phyloP scores from a whole-genome alignment of 1,140 invertebrate species.

The Sitophilus oryzae region DNA sequence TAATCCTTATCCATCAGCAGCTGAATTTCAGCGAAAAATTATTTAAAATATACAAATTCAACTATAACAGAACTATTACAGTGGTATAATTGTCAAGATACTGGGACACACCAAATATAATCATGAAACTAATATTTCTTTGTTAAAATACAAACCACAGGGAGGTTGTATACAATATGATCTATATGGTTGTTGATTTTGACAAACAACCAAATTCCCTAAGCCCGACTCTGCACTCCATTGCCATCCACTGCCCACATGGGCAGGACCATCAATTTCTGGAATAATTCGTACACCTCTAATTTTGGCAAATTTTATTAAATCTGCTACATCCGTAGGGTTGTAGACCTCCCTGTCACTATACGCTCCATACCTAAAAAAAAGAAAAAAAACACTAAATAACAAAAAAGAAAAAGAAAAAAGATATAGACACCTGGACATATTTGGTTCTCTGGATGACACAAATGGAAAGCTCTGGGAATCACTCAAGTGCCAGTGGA shows the following conservation, averaged over 20 bases:
- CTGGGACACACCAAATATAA: neutral
- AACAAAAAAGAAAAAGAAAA: constrained; percentile 2
- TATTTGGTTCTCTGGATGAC: constrained; percentile 63
- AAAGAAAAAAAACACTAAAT: neutral
- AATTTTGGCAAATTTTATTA: constrained; percentile 65
- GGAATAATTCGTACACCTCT: constrained; percentile 70
- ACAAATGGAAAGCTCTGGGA: constrained; percentile 80
- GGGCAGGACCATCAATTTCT: constrained; percentile 80
- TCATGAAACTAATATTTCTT: neutral
- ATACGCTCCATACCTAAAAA: constrained; percentile 60
- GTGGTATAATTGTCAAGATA: neutral
- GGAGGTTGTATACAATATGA: constrained; percentile 74
- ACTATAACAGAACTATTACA: neutral
- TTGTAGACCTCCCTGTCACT: constrained; percentile 63
- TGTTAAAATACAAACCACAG: constrained; percentile 53
- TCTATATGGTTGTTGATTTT: constrained; percentile 68
- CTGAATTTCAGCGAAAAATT: too few species aligned
- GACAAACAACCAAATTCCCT: constrained; percentile 66
- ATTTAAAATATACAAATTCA: too few species aligned
- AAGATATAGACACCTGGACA: constrained; percentile 53
- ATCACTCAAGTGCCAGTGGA: constrained; percentile 83
- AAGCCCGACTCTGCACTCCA: constrained; percentile 63
- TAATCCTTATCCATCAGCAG: too few species aligned
- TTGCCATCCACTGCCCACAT: constrained; percentile 77
- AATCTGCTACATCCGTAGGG: constrained; percentile 58